A percentile compares a stretch with the other conserved stretches of the same genome.
Conservation (phyloP, 2,113 vertebrate genomes). For the Laterallus jamaicensis region DNA sequence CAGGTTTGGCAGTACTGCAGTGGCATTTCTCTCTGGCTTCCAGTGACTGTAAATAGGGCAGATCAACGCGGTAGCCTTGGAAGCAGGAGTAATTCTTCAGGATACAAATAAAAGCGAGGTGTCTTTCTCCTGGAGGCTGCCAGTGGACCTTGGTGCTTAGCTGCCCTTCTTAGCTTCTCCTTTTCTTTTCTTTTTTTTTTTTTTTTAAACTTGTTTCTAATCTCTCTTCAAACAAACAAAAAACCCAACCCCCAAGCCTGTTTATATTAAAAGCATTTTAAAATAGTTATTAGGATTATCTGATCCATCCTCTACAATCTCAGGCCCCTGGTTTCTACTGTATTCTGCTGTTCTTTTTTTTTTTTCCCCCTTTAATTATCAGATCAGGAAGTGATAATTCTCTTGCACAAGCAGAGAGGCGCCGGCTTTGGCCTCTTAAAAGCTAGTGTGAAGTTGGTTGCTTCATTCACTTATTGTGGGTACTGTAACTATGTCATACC, state of each 20-base stretch:
- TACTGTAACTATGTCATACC: neutral
- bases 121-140: neutral
- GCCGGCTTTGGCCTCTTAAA: neutral
- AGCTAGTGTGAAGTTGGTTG: neutral
- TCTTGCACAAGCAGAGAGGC: neutral
- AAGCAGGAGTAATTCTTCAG: neutral
- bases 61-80: neutral
- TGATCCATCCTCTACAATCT: neutral
- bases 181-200: neutral
- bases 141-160: neutral
- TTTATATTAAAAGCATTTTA: neutral
- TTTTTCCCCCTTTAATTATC: neutral
- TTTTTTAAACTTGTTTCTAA: neutral
- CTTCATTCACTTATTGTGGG: neutral
- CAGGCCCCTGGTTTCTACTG: neutral
- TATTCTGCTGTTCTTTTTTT: neutral
- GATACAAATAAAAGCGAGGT: neutral
- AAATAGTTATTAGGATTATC: neutral
- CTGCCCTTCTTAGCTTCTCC: neutral
- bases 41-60: neutral
- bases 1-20: neutral
- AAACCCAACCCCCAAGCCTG: too few relatives aligned
- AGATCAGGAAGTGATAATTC: neutral
- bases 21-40: neutral
- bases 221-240: neutral